Conservation (phyloP, 1,140 invertebrate genomes). For the Plectus sambesii region DNA sequence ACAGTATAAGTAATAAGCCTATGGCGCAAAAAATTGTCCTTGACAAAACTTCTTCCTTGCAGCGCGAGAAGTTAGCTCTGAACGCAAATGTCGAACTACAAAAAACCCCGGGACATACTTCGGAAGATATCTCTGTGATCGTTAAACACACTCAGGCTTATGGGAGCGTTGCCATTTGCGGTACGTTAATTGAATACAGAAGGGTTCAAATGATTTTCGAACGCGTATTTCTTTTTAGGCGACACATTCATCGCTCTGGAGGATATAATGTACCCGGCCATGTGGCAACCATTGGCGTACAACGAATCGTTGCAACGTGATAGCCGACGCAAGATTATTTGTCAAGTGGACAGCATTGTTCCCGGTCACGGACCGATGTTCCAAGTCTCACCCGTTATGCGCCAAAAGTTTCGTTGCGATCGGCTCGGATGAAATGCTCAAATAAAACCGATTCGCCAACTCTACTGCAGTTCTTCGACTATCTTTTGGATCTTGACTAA, state of each 20-base stretch:
- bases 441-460: too few species aligned
- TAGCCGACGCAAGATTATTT: conserved; percentile 22
- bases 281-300: conserved; percentile 40
- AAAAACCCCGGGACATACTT: conserved; percentile 36
- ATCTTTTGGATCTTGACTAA: too few species aligned
- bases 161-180: not conserved
- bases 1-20: conserved; percentile 3
- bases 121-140: conserved; percentile 38
- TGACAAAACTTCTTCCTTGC: conserved; percentile 7
- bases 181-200: not conserved
- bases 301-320: conserved; percentile 28
- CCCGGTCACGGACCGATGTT: conserved; percentile 22
- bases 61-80: conserved; percentile 33
- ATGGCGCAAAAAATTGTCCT: not conserved
- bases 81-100: conserved; percentile 36
- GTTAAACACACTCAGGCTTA: conserved; percentile 17
- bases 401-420: too few species aligned
- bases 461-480: too few species aligned
- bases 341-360: conserved; percentile 23
- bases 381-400: conserved; percentile 14
- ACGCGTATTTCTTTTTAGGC: conserved; percentile 29
- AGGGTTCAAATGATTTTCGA: conserved; percentile 28
- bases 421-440: too few species aligned
- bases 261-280: conserved; percentile 34
- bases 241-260: conserved; percentile 37